Evolutionary conservation across 2,113 vertebrate species (phyloP).

Genomic region (Octodon degus): DNA sequence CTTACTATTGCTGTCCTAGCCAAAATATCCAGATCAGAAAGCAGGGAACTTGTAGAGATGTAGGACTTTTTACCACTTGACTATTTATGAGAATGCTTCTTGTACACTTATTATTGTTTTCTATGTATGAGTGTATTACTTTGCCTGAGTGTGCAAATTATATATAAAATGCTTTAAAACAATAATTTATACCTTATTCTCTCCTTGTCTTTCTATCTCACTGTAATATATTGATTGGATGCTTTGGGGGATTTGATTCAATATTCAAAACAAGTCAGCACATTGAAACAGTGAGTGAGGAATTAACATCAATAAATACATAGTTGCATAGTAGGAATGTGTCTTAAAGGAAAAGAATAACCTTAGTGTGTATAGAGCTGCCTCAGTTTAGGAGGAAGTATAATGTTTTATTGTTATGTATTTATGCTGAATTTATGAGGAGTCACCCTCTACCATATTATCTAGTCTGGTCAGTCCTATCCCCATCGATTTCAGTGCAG

Average conservation of each 20-base stretch:
- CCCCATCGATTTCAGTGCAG: neutral
- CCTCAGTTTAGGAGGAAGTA: neutral
- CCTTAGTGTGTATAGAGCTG: neutral
- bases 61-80: neutral
- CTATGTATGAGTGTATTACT: fast-evolving
- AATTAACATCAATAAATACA: neutral
- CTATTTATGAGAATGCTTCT: neutral
- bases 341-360: neutral
- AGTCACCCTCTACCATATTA: neutral
- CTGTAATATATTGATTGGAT: neutral
- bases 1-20: neutral
- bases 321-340: neutral
- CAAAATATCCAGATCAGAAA: neutral
- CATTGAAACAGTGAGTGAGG: neutral
- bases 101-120: neutral
- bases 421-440: neutral
- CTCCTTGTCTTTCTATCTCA: neutral
- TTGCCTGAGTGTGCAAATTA: neutral
- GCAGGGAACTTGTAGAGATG: fast-evolving
- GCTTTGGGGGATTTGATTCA: neutral
- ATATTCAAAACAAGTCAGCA: neutral
- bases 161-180: neutral
- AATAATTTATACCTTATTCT: neutral
- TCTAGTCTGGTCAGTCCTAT: neutral
- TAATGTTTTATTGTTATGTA: neutral